These are phyloP conservation scores for Acinonyx jubatus DNA, from an alignment of 2,113 vertebrate species.

Conservation along the genomic window DNA sequence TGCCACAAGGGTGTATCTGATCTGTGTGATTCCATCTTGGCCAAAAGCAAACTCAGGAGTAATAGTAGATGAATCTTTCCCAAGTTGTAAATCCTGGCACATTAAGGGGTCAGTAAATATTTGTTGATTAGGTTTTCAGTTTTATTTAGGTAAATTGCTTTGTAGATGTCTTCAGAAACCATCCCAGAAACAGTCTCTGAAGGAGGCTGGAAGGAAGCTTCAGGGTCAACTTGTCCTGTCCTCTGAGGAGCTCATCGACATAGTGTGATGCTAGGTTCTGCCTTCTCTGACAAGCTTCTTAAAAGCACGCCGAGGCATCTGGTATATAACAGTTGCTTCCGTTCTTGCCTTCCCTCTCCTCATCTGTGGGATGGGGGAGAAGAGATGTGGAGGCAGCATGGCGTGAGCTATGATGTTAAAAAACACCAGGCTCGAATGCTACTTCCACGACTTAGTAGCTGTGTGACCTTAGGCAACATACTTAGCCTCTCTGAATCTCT, in stretches of 20 bases:
- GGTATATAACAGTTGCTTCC: background rate
- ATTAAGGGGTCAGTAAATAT: background rate
- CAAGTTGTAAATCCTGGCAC: background rate
- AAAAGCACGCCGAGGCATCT: background rate
- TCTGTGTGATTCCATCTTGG: background rate
- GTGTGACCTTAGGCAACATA: background rate
- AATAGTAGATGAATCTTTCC: background rate
- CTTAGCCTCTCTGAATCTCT: background rate
- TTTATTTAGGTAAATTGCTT: background rate
- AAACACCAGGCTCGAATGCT: background rate
- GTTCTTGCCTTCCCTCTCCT: background rate
- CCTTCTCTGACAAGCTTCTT: background rate
- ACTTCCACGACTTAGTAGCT: background rate
- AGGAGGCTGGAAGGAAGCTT: background rate
- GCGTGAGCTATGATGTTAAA: background rate
- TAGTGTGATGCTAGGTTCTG: background rate
- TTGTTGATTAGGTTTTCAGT: background rate
- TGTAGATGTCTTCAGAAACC: background rate
- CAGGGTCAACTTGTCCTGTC: background rate
- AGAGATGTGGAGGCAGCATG: rapidly evolving
- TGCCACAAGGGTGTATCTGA: background rate
- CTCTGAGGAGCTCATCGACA: background rate
- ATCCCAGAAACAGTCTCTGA: background rate
- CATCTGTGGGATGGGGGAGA: background rate
- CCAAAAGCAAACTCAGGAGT: background rate